A percentile compares a stretch with the other conserved stretches of the same genome.
These are phyloP conservation scores for Elegia similella DNA, from an alignment of 2,888 invertebrate genomes.

Conservation along the genomic window DNA sequence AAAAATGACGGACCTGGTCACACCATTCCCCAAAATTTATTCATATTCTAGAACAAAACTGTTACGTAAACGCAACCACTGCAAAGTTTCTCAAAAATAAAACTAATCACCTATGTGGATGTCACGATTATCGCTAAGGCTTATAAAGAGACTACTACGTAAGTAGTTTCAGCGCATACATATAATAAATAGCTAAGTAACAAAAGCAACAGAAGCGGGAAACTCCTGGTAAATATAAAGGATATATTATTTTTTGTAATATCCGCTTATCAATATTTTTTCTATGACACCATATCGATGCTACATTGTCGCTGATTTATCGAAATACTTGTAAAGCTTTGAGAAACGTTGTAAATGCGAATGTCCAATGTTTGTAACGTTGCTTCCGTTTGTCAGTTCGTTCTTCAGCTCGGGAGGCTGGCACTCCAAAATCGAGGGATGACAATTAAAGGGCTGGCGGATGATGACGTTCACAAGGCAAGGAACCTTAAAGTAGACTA, in stretches of 20 bases:
- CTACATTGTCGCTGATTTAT: too few species aligned
- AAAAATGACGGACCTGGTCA: too few species aligned
- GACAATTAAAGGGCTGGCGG: slow-evolving; percentile 59
- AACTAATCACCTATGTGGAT: not conserved
- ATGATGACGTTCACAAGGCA: slow-evolving; percentile 57
- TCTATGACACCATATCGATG: too few species aligned
- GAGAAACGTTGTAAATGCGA: slow-evolving; percentile 4
- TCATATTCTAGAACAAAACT: not conserved
- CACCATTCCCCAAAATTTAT: not conserved
- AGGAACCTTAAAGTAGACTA: slow-evolving; percentile 28
- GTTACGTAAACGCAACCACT: slow-evolving; percentile 2
- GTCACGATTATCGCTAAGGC: too few species aligned
- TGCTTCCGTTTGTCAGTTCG: slow-evolving; percentile 42
- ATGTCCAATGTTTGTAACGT: slow-evolving; percentile 2
- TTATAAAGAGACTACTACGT: too few species aligned
- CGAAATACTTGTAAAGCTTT: not conserved
- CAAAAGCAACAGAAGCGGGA: too few species aligned
- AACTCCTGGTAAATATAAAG: too few species aligned
- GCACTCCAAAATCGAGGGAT: slow-evolving; percentile 61
- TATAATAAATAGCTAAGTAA: too few species aligned
- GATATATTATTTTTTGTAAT: too few species aligned
- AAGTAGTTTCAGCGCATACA: too few species aligned
- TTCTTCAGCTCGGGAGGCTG: slow-evolving; percentile 64
- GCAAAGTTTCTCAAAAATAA: not conserved
- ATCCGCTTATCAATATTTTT: too few species aligned